Conservation (phyloP, 2,888 invertebrate species). For the Aleiodes leptofemur region DNA sequence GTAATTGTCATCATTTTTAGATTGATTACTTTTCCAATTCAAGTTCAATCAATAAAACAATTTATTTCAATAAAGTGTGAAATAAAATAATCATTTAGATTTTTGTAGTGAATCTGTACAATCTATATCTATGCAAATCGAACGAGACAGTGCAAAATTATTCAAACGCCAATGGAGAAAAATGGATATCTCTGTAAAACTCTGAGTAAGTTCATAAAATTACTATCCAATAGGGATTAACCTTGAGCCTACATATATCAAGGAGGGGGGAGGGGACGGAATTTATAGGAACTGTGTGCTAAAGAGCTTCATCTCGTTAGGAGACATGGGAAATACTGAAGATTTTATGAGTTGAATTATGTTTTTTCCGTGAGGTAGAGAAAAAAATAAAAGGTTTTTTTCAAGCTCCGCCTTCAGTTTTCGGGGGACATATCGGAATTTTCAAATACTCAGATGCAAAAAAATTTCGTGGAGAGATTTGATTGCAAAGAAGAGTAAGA, state of each 20-base stretch:
- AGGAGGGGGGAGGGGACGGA: neutral
- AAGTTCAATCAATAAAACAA: neutral
- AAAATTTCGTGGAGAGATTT: too few species aligned
- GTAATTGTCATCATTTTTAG: constrained; percentile 7
- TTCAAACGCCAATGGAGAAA: constrained; percentile 9
- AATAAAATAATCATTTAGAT: neutral
- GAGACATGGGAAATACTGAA: neutral
- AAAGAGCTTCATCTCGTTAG: constrained; percentile 40
- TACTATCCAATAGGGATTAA: constrained; percentile 47
- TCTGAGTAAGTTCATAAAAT: constrained; percentile 51
- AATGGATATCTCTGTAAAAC: constrained; percentile 43
- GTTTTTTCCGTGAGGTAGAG: neutral
- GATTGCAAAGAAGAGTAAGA: too few species aligned
- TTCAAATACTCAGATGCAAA: too few species aligned
- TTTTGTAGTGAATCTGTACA: constrained; percentile 44
- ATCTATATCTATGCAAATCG: neutral
- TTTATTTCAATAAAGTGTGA: neutral
- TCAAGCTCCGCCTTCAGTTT: too few species aligned
- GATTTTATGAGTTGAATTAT: neutral
- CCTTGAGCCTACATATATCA: constrained; percentile 33
- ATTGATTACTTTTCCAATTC: neutral
- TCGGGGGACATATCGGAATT: too few species aligned
- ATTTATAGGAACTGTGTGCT: constrained; percentile 37
- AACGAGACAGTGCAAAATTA: neutral
- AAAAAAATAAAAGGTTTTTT: too few species aligned